Conservation (phyloP, 2,888 invertebrate genomes). For the Mesochorus sp. region DNA sequence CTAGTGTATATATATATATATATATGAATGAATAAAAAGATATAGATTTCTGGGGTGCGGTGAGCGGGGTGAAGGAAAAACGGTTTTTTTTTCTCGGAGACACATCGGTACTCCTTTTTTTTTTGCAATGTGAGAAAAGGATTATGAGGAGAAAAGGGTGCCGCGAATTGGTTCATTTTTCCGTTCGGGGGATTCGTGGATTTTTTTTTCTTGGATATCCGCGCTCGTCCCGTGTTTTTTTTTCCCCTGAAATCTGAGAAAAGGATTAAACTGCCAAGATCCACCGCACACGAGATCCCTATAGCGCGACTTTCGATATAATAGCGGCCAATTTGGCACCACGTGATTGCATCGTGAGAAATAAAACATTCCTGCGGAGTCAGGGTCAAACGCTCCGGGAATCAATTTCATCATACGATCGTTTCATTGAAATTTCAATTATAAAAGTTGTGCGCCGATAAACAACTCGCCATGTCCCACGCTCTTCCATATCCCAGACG, state of each 20-base stretch:
- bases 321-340: constrained; percentile 50
- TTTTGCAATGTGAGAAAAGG: constrained; percentile 68
- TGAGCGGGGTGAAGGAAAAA: constrained; percentile 21
- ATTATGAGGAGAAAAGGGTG: constrained; percentile 65
- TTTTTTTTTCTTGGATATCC: constrained; percentile 57
- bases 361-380: neutral
- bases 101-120: constrained; percentile 35
- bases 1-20: too few relatives aligned
- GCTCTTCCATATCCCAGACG: too few relatives aligned
- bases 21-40: constrained; percentile 63
- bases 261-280: constrained; percentile 74
- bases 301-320: constrained; percentile 41
- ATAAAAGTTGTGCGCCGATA: too few relatives aligned
- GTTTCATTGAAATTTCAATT: neutral
- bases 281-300: constrained; percentile 39
- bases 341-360: constrained; percentile 34
- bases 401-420: too few relatives aligned
- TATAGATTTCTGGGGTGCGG: constrained; percentile 46
- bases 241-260: constrained; percentile 74
- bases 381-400: neutral
- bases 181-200: constrained; percentile 22
- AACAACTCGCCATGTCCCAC: too few relatives aligned
- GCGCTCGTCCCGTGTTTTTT: constrained; percentile 59
- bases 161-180: constrained; percentile 53
- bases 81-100: constrained; percentile 42